Base-by-base conservation (phyloP, 1,140 invertebrate species). In the Drosophila nigromelanica region DNA sequence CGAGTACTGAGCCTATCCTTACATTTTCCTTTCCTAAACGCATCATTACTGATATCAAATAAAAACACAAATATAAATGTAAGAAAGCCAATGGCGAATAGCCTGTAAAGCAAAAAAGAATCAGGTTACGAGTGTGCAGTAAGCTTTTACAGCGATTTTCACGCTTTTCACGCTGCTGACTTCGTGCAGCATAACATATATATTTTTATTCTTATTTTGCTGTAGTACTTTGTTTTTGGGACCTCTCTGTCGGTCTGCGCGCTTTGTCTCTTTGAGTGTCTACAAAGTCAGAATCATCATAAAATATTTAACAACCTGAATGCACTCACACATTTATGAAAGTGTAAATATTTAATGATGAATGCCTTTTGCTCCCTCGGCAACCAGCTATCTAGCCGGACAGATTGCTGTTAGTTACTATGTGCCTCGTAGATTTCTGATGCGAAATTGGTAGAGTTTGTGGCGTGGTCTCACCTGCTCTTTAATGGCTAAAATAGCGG, bases 271-370 rank as follows among this genome's bases (percentile, higher is more conserved):
- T 69, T 56, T 69, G 71, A 56, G 50, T 62, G 58, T 70, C 78
- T 75, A 76, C 69, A 73, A 68, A 74, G 71, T 80, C 80, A 51
- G 78, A 40, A 67, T 59, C 74, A 62, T 56, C 68, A 71, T 86
- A 76, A 86, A 87, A 86, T 86, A 86, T 86, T 86, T 89, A 86
- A 73, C 72, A 71, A 76, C 78, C 81, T 73, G 82, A 87, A 86
- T 86, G 82, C 82, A 87, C 82, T 86, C 83, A 86, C 82, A 87
- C 82, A 86, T 86, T 86, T 86, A 86, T 86, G 82, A 86, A 86
- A 86, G 82, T 87, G 78, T 86, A 87, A 86, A 86, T 86, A 86
- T 86, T 86, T 86, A 86, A 86, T 86, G 82, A 87, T 68, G 75
- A 76, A 73, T 82, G 67, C 75, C 72, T 67, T 63, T 54, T 64